Evolutionary conservation across 2,113 vertebrate species (phyloP).

Genomic region (Proterorhinus semilunaris): DNA sequence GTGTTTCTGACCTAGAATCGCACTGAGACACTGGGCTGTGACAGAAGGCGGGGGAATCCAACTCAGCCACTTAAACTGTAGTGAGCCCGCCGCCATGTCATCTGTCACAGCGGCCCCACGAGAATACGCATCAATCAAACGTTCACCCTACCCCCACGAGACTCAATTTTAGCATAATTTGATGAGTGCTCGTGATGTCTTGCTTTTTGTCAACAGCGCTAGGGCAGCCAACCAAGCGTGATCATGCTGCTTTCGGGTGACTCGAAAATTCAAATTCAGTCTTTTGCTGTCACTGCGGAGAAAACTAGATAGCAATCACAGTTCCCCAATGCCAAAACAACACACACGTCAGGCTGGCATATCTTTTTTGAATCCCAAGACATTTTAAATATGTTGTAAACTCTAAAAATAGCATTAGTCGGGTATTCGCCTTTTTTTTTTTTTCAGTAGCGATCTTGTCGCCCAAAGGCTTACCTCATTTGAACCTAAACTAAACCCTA

Average conservation of each 20-base stretch:
- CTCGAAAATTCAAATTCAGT: slow-evolving; percentile 15
- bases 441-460: background rate
- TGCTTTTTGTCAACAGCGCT: slow-evolving; percentile 40
- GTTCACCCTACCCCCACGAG: slow-evolving; percentile 35
- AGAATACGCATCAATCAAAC: slow-evolving; percentile 52
- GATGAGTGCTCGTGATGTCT: slow-evolving; percentile 15
- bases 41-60: slow-evolving; percentile 59
- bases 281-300: slow-evolving; percentile 12
- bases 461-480: background rate
- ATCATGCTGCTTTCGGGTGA: slow-evolving; percentile 19
- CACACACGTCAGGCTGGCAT: slow-evolving; percentile 6
- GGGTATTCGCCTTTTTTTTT: background rate
- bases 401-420: background rate
- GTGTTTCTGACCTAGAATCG: slow-evolving; percentile 70
- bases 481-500: background rate
- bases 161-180: slow-evolving; percentile 46
- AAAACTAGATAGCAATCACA: slow-evolving; percentile 31
- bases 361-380: slow-evolving; percentile 6
- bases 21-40: slow-evolving; percentile 52
- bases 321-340: background rate
- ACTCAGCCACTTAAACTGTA: slow-evolving; percentile 38
- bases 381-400: background rate
- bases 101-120: slow-evolving; percentile 32
- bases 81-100: slow-evolving; percentile 49
- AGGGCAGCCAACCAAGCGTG: slow-evolving; percentile 30